phyloP scores from a whole-genome alignment of 2,888 invertebrate species.

The Caenorhabditis doughertyi region DNA sequence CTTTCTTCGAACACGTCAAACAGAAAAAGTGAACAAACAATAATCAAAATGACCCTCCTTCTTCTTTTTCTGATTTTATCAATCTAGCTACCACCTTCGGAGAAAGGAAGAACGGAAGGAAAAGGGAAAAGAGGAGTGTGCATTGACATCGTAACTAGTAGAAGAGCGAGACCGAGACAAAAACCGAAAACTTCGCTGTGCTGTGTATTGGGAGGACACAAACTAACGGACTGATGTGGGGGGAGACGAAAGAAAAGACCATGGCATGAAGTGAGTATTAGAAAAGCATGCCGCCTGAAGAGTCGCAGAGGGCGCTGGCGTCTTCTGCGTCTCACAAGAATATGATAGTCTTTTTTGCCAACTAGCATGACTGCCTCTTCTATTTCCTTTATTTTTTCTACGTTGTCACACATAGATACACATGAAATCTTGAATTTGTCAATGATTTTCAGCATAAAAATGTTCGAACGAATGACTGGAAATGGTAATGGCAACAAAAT shows the following conservation, averaged over 20 bases:
- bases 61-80: conserved; percentile 14
- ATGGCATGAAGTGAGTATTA: conserved; percentile 15
- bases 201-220: conserved; percentile 28
- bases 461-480: conserved; percentile 72
- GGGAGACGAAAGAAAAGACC: conserved; percentile 22
- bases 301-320: conserved; percentile 33
- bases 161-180: conserved; percentile 35
- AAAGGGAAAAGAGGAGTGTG: conserved; percentile 13
- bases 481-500: conserved; percentile 81
- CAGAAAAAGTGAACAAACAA: conserved; percentile 28
- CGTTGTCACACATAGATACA: conserved; percentile 14
- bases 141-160: conserved; percentile 47
- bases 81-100: conserved; percentile 9
- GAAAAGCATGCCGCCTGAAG: conserved; percentile 40
- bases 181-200: conserved; percentile 49
- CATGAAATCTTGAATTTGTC: conserved; percentile 37
- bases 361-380: conserved; percentile 31
- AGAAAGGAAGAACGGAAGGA: conserved; percentile 8
- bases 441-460: conserved; percentile 49
- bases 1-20: conserved; percentile 8
- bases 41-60: conserved; percentile 9
- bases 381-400: conserved; percentile 54
- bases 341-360: conserved; percentile 30
- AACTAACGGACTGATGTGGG: conserved; percentile 13
- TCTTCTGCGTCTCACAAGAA: conserved; percentile 26